Evolutionary conservation across 1,140 invertebrate genomes (phyloP).

Genomic region (Tetramorium simillimum): DNA sequence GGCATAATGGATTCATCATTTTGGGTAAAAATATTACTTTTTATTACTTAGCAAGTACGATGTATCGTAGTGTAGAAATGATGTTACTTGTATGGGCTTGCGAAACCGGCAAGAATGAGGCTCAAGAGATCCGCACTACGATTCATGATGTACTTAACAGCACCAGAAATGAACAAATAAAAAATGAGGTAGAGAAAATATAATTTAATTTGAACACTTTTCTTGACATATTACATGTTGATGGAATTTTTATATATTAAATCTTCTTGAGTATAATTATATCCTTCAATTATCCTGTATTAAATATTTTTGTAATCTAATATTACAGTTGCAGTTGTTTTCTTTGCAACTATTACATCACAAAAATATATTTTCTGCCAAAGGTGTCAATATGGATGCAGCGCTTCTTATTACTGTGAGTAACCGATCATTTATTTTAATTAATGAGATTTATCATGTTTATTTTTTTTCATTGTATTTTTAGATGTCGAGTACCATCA

Average conservation of each 20-base stretch:
- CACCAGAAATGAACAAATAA: conserved; percentile 58
- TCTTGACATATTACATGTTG: not conserved
- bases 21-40: too few species aligned
- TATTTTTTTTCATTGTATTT: not conserved
- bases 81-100: conserved; percentile 73
- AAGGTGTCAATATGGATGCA: too few species aligned
- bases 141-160: too few species aligned
- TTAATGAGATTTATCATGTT: not conserved
- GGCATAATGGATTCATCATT: not conserved
- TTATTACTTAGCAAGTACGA: not conserved
- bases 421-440: not conserved
- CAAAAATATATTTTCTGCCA: not conserved
- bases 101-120: conserved; percentile 75
- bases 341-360: not conserved
- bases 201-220: not conserved
- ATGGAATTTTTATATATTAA: not conserved
- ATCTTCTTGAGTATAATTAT: too few species aligned
- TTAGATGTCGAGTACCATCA: not conserved
- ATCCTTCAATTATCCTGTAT: not conserved
- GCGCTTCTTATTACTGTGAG: not conserved
- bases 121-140: conserved; percentile 49
- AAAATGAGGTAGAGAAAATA: conserved; percentile 75
- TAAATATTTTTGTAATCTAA: not conserved
- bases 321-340: conserved; percentile 57
- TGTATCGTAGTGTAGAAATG: conserved; percentile 74